Conservation (phyloP, 2,113 vertebrate species). For the Origma solitaria region DNA sequence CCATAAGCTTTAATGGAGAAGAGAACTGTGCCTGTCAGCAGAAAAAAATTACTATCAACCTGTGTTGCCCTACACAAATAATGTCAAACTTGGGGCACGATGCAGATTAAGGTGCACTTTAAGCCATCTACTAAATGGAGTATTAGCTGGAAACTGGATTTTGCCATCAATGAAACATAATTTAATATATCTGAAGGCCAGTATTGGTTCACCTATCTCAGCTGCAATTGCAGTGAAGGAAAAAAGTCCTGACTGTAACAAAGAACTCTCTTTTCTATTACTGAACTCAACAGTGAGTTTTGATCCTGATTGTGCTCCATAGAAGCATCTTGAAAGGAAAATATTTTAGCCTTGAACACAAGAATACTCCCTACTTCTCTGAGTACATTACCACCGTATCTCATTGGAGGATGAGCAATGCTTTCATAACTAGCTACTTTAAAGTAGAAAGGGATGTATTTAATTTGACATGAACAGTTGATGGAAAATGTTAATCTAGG, state of each 20-base stretch:
- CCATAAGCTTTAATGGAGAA: constrained; percentile 58
- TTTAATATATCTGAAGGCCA: constrained; percentile 41
- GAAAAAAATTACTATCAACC: constrained; percentile 54
- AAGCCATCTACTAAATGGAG: constrained; percentile 49
- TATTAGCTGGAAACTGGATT: constrained; percentile 48
- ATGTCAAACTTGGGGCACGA: constrained; percentile 44
- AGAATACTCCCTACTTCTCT: background rate
- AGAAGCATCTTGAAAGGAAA: background rate
- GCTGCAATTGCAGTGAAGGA: background rate
- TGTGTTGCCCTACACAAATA: constrained; percentile 48
- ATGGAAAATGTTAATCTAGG: background rate
- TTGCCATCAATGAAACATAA: constrained; percentile 37
- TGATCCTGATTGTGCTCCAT: background rate
- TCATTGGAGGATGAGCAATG: background rate
- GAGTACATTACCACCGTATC: background rate
- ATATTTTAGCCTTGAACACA: constrained; percentile 1
- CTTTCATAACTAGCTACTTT: background rate
- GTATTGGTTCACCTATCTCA: constrained; percentile 6
- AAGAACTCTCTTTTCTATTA: background rate
- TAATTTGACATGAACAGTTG: background rate
- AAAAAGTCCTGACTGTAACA: background rate
- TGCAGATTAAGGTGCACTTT: constrained; percentile 64
- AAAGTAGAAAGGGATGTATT: background rate
- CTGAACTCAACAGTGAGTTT: background rate
- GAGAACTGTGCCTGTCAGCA: constrained; percentile 46